Percentiles rank a stretch among this genome's conserved stretches.
Conservation (phyloP, 2,888 invertebrate species). For the Spodoptera littoralis region DNA sequence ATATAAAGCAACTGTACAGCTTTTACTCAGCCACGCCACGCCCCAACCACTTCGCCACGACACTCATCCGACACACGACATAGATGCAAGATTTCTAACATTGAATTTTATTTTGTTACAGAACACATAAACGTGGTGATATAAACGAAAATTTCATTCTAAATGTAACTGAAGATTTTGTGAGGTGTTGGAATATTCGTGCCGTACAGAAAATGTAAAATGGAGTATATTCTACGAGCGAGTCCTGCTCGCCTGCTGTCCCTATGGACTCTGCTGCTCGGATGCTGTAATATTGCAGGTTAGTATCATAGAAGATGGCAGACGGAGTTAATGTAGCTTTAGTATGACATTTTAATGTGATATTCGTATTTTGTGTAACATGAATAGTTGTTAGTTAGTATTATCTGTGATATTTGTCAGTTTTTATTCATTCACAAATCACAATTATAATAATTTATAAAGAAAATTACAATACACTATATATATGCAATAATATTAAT, state of each 20-base stretch:
- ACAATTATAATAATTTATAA: no score
- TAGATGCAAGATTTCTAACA: conserved; percentile 12
- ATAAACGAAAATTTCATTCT: conserved; percentile 54
- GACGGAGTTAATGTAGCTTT: background rate
- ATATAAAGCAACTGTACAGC: no score
- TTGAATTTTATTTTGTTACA: conserved; percentile 51
- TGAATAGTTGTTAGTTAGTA: no score
- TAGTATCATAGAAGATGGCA: conserved; percentile 41
- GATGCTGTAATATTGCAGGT: conserved; percentile 82
- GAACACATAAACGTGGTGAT: conserved; percentile 50
- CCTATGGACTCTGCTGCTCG: conserved; percentile 78
- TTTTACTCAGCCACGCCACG: no score
- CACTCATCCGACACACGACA: no score
- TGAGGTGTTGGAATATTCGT: conserved; percentile 58
- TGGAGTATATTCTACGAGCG: conserved; percentile 74
- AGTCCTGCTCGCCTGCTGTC: conserved; percentile 74
- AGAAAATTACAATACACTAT: no score
- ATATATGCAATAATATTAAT: no score
- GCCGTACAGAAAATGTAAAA: conserved; percentile 68
- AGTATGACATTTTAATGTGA: background rate
- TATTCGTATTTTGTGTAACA: no score
- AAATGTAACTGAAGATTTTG: conserved; percentile 66
- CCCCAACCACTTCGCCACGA: no score
- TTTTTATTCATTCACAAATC: no score
- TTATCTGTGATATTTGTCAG: no score